Conservation (phyloP, 37 sponge, comb jelly and placozoan species). For the Bolinopsis microptera region DNA sequence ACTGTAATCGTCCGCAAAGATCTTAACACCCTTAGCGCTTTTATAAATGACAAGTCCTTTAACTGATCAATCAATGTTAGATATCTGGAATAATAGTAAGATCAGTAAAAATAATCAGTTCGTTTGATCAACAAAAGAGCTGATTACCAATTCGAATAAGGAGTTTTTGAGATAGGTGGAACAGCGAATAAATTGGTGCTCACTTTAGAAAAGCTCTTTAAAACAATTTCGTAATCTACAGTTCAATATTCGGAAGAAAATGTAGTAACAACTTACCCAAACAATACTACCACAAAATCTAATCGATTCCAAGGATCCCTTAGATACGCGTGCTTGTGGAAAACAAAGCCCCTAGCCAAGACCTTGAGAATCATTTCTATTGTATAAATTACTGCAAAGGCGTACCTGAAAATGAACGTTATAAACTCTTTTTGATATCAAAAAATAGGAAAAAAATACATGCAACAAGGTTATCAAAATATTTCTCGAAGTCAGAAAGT, state of each 20-base stretch:
- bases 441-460: no score
- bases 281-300: slow-evolving; percentile 66
- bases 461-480: no score
- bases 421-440: no score
- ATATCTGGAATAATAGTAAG: slow-evolving; percentile 48
- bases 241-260: no score
- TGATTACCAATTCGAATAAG: no score
- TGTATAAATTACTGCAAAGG: slow-evolving; percentile 58
- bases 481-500: no score
- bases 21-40: slow-evolving; percentile 65
- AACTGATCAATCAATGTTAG: slow-evolving; percentile 25
- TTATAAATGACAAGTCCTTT: slow-evolving; percentile 40
- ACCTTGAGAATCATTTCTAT: slow-evolving; percentile 66
- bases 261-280: slow-evolving; percentile 69
- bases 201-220: no score
- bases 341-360: slow-evolving; percentile 62
- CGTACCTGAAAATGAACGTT: slow-evolving; percentile 41
- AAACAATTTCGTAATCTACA: no score
- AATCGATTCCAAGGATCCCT: slow-evolving; percentile 69
- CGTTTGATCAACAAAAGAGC: no score
- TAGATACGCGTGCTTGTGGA: slow-evolving; percentile 65
- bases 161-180: no score
- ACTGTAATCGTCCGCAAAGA: slow-evolving; percentile 65
- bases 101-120: no score
- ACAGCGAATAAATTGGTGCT: no score